Base-by-base conservation (phyloP, 2,113 vertebrate species). In the Athene noctua region DNA sequence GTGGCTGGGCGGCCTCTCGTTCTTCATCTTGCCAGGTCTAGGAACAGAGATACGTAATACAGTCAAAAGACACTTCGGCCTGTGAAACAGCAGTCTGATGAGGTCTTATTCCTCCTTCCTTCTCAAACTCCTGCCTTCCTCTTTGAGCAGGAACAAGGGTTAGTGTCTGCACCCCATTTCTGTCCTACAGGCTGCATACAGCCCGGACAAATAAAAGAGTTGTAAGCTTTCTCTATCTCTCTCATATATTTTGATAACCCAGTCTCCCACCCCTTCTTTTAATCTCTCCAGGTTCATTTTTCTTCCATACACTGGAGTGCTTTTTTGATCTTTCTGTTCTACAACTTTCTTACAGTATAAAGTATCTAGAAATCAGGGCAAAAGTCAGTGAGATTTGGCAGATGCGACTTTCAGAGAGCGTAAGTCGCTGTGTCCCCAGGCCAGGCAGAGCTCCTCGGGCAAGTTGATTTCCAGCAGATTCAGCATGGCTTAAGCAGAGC, bases 371-470 rank as follows among this genome's bases (percentile, higher is more conserved):
- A 90, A 90, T 73, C 58, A 84, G 93, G 93, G 92, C 78, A 94
- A 38, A 92, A 95, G 80, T 83, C 88, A 80, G 68, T 47, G 91
- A 86, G 66, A 82, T 88, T 58, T 88, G 93, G 91, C 87, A 90
- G 92, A 59, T 46, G 57, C 2, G 38, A 15, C 87, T 80, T 80
- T 77, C 34, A 58, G 80, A 58, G 72, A 38, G 52, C 6, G 1
- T 20, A 25, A 84, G 70, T 88, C 71, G 36, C 58, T 17, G 19
- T 89, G 66, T 94, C 93, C 73, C 68, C 38, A n/a, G 88, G 96
- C 86, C 90, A 82, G 84, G 80, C 89, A 84, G 73, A 59, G 57
- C 91, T 93, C 94, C 85, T 74, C 51, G 10, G 87, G 92, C 93
- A 88, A 65, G 79, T 0, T 70, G 70, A 40, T 80, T 77, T 74